Base-by-base conservation (phyloP, 2,888 invertebrate species). In the Tinea trinotella region DNA sequence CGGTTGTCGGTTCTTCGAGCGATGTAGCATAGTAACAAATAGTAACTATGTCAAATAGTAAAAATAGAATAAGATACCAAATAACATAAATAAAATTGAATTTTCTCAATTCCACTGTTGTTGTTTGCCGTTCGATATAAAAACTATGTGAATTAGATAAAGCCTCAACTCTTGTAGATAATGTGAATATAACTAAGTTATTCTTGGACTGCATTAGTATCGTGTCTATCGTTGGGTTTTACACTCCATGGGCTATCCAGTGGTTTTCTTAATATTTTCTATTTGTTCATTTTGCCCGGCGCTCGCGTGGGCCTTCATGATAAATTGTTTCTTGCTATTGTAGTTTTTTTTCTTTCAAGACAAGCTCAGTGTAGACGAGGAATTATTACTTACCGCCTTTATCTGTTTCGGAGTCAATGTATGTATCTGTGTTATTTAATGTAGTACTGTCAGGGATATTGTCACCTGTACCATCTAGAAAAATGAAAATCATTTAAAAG, bases 121-220 rank as follows among this genome's bases (percentile, higher is more conserved):
- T 13, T 40, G 40, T 40, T 40, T 40, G 15, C 18, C 10, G 46
- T 13, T 69, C 70, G 68, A 68, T 68, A 64, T 17, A 13, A n/a
- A n/a, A n/a, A n/a, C n/a, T 40, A 40, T 1, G 13, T 13, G 13
- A 40, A 40, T 79, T 84, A 82, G 84, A 84, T 82, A 75, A 78
- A 82, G 85, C 79, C 82, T 80, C 77, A 71, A 71, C 70, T 72
- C 70, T 71, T 84, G 84, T 84, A 84, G 83, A 84, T 84, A 84
- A 80, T 85, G 84, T 85, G 83, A 83, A 85, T 84, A 84, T 77
- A 71, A 74, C 75, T 81, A 84, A 82, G 81, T 83, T 82, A 82
- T 82, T 79, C 74, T 71, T 72, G 71, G 74, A 70, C 73, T 71
- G 78, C 74, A 70, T 35, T 17, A 46, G 46, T 68, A 67, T 71